Conservation (phyloP, 2,888 invertebrate species). For the Imbricaverruca yamaguchii region DNA sequence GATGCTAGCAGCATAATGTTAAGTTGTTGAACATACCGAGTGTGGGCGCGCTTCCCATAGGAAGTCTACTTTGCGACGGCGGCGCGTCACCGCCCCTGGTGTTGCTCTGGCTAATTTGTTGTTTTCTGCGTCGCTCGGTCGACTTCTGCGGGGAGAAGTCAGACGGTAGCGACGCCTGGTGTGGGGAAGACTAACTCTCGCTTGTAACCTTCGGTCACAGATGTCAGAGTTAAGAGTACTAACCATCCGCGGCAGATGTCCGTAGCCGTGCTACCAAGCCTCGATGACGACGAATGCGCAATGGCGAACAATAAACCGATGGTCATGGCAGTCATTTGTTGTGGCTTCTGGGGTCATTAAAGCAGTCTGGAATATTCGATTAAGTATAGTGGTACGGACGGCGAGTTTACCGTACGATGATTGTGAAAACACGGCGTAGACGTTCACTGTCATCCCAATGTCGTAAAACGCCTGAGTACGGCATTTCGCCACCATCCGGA, state of each 20-base stretch:
- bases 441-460: too few species aligned
- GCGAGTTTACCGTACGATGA: too few species aligned
- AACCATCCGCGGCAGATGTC: not conserved
- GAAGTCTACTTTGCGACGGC: too few species aligned
- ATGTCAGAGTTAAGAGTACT: conserved; percentile 11
- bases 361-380: too few species aligned
- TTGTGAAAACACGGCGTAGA: too few species aligned
- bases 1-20: not conserved
- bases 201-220: conserved; percentile 20
- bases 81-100: not conserved
- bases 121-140: conserved; percentile 10
- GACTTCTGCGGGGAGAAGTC: conserved; percentile 16
- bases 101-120: not conserved
- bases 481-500: too few species aligned
- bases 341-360: not conserved
- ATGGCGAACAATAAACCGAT: not conserved
- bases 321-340: not conserved
- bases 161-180: conserved; percentile 5
- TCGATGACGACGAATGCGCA: not conserved
- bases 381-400: too few species aligned
- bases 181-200: conserved; percentile 14
- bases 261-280: not conserved
- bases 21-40: not conserved
- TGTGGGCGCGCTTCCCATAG: not conserved
- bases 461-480: too few species aligned